Base-by-base conservation (phyloP, 2,888 invertebrate species). In the Hyles lineata region DNA sequence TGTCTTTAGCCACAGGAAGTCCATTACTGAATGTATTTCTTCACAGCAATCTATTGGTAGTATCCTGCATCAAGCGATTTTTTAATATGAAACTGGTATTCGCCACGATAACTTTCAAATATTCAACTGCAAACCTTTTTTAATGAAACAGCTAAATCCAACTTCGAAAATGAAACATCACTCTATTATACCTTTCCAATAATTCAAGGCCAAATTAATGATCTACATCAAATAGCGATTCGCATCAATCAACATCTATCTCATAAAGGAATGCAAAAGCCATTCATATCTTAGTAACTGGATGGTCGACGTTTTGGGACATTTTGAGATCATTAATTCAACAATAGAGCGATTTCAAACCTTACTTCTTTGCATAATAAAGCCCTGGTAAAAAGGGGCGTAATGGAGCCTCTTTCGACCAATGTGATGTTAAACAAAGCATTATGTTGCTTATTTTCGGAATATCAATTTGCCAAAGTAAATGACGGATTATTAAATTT, bases 281-380 rank as follows among this genome's bases (percentile, higher is more conserved):
- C 19, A 55, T 55, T 55, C n/a, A 55, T 55, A 55, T n/a, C 55
- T 55, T 50, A 21, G 60, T 43, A 23, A 61, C 71, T 43, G 25
- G 9, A 58, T 17, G 29, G 25, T 60, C 43, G 32, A 59, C 59
- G 59, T 23, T 59, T 35, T 61, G 74, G 75, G 78, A 77, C 77
- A 74, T 76, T 76, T 76, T 73, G 32, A 73, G 78, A 76, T 76
- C 79, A 78, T 80, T 78, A 76, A 76, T 78, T 62, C 70, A 55
- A 79, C 75, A 79, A 79, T 72, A 72, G 67, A 19, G 43, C 23
- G 50, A 72, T 63, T 73, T 72, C 9, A n/a, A 9, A 32, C 50
- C 72, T 60, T 21, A 43, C 43, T 70, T 58, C 70, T 61, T 52
- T 70, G 32, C 35, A 23, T 21, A 70, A 73, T 58, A 58, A 43